Evolutionary conservation across 2,888 invertebrate genomes (phyloP), one percentile per base, ranked within the genome.

Genomic region (Phrixothrix hirtus): DNA sequence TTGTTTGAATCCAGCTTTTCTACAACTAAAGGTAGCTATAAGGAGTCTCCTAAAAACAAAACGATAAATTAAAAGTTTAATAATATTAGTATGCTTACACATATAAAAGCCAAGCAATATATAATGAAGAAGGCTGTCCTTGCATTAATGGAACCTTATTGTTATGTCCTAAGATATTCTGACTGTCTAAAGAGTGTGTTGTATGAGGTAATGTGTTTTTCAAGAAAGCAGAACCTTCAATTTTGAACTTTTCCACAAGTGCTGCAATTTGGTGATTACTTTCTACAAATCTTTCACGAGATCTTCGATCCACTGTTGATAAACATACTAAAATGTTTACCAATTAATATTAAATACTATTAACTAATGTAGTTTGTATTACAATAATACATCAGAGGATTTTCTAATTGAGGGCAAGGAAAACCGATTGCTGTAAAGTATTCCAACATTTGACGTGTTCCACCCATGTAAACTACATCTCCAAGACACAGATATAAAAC

Each of bases 331-430:
- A 35, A 76, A 73, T 46, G 15, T 46, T 5, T 25, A 21, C 14
- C n/a, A n/a, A n/a, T n/a, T n/a, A n/a, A n/a, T n/a, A n/a, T n/a
- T n/a, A n/a, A n/a, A n/a, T n/a, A n/a, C n/a, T n/a, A n/a, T n/a
- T n/a, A n/a, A n/a, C n/a, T n/a, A n/a, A n/a, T n/a, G n/a, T n/a
- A n/a, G 14, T 27, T 3, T 9, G 2, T 10, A 91, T 85, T 78
- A 94, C 94, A 79, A 72, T 96, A 98, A 75, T 95, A 97, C 90
- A 96, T 96, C n/a, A 97, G 80, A 0, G 97, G 97, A 75, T 98
- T 98, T 72, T 97, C 97, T 37, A 95, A 78, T 70, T 95, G 92
- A 0, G 97, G 97, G 74, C 97, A 98, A 0, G 96, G 95, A 72
- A 95, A 96, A 1, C 97, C 97, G 61, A 97, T 93, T 58, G 88